These are phyloP conservation scores for Ceratina australensis DNA, from an alignment of 1,140 invertebrate genomes.

Conservation along the genomic window DNA sequence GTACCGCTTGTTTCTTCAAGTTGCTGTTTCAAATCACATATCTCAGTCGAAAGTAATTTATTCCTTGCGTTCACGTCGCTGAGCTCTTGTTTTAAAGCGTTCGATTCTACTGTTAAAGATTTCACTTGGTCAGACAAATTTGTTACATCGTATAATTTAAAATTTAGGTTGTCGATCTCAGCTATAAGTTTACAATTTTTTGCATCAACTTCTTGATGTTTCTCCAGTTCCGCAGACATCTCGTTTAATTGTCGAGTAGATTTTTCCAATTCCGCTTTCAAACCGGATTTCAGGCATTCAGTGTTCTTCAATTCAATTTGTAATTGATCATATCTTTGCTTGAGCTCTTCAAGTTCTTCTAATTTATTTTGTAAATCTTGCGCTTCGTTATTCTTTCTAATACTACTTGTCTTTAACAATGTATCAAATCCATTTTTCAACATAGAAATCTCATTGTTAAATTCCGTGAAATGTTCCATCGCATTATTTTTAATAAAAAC, in stretches of 20 bases:
- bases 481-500: conserved; percentile 48
- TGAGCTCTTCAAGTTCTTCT: conserved; percentile 29
- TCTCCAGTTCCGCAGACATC: conserved; percentile 67
- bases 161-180: conserved; percentile 63
- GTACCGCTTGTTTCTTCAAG: not conserved
- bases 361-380: conserved; percentile 24
- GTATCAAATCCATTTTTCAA: conserved; percentile 30
- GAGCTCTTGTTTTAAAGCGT: conserved; percentile 28
- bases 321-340: conserved; percentile 64
- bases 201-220: conserved; percentile 43
- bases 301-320: conserved; percentile 76
- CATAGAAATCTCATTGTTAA: conserved; percentile 20
- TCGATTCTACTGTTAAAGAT: conserved; percentile 37
- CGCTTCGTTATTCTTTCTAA: conserved; percentile 20
- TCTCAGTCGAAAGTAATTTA: conserved; percentile 34
- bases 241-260: conserved; percentile 73
- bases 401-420: conserved; percentile 43
- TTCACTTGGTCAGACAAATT: conserved; percentile 31
- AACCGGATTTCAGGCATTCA: conserved; percentile 41
- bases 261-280: conserved; percentile 68
- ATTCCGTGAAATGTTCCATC: conserved; percentile 23
- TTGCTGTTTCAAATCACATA: conserved; percentile 26
- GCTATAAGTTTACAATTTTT: conserved; percentile 59
- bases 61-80: conserved; percentile 22
- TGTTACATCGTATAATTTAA: conserved; percentile 54